phyloP scores from a whole-genome alignment of 2,888 invertebrate genomes.

The Dasysyrphus albostriatus region DNA sequence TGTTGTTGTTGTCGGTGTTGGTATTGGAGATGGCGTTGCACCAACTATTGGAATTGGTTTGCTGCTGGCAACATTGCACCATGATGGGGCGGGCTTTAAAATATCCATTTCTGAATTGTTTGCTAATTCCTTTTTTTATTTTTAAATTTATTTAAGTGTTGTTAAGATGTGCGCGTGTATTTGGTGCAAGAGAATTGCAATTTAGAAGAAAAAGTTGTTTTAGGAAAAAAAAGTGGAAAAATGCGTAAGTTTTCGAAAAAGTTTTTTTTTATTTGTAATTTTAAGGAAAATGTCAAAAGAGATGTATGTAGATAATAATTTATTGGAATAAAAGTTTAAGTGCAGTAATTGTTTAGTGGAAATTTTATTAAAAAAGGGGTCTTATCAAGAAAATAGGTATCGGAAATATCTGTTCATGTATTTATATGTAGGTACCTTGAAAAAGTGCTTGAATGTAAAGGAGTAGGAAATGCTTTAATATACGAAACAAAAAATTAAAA shows the following conservation, averaged over 20 bases:
- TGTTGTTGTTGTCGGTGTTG: conserved; percentile 69
- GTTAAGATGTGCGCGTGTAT: conserved; percentile 52
- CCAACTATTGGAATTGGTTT: conserved; percentile 79
- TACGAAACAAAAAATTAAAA: not conserved
- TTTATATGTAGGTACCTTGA: not conserved
- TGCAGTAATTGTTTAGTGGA: not conserved
- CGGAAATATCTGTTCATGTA: not conserved
- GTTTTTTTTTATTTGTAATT: conserved; percentile 1
- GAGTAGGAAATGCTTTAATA: no score
- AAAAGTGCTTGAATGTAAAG: not conserved
- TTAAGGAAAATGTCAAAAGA: conserved; percentile 39
- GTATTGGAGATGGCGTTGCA: conserved; percentile 73
- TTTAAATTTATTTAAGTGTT: conserved; percentile 24
- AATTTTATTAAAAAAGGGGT: not conserved
- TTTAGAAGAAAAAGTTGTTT: conserved; percentile 27
- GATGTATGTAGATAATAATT: not conserved
- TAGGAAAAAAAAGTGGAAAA: conserved; percentile 54
- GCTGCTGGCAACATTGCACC: conserved; percentile 84
- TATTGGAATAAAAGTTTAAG: not conserved
- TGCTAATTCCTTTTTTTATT: conserved; percentile 81
- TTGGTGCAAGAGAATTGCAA: conserved; percentile 57
- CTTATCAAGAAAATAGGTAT: not conserved
- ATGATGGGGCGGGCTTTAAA: conserved; percentile 86
- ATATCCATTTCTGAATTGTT: conserved; percentile 82
- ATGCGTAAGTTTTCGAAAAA: conserved; percentile 48